Conservation (phyloP, 2,113 vertebrate genomes). For the Bufo bufo region DNA sequence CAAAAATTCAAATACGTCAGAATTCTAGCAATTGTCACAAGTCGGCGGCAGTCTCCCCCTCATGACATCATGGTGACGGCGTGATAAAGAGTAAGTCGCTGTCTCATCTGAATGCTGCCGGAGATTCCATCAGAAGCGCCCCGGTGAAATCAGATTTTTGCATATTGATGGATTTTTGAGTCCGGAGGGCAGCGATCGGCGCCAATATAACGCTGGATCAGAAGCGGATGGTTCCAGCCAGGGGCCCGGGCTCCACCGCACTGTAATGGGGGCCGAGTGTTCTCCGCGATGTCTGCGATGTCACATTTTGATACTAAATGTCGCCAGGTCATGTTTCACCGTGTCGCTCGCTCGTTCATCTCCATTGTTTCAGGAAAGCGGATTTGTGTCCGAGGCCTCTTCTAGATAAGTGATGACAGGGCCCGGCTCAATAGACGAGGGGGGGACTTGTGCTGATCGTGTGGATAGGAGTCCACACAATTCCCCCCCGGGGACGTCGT, state of each 20-base stretch:
- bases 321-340: constrained; percentile 6
- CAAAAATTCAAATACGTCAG: not conserved
- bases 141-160: not conserved
- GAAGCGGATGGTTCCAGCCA: not conserved
- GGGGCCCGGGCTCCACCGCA: not conserved
- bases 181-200: not conserved
- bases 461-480: not conserved
- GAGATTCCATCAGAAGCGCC: too few species aligned
- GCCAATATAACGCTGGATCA: not conserved
- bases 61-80: too few species aligned
- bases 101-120: too few species aligned
- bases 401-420: constrained; percentile 24
- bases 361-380: not conserved
- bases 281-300: constrained; percentile 11
- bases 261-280: not conserved
- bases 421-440: not conserved
- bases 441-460: not conserved
- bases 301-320: constrained; percentile 13
- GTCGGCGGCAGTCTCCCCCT: too few species aligned
- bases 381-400: constrained; percentile 15
- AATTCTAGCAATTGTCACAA: too few species aligned
- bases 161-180: not conserved
- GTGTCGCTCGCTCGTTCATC: constrained; percentile 18
- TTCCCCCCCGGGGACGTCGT: not conserved
- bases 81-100: too few species aligned